phyloP scores from a whole-genome alignment of 2,888 invertebrate species.

The Dicranocentrus wangi region DNA sequence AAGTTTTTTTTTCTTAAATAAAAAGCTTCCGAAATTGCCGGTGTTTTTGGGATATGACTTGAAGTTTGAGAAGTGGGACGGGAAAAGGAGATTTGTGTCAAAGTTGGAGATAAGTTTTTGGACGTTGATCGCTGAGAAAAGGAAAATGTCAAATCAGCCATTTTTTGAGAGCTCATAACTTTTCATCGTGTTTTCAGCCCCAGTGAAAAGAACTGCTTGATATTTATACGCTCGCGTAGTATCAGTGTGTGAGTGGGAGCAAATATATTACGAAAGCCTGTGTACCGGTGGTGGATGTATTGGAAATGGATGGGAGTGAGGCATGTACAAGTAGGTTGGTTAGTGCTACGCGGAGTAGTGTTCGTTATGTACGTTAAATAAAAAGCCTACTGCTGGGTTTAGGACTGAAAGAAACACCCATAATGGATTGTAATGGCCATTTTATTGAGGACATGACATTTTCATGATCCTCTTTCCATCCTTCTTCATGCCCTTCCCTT shows the following conservation, averaged over 20 bases:
- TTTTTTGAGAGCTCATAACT: slow-evolving; percentile 56
- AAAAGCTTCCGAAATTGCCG: no score
- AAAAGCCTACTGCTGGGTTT: slow-evolving; percentile 25
- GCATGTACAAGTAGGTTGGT: no score
- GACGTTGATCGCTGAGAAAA: slow-evolving; percentile 25
- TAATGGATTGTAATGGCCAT: slow-evolving; percentile 55
- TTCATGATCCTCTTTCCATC: slow-evolving; percentile 52
- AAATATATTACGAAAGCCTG: no score
- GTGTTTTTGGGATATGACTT: no score
- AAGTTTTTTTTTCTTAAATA: no score
- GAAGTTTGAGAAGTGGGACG: no score
- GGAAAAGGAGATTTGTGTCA: no score
- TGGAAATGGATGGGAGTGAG: not conserved
- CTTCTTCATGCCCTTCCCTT: slow-evolving; percentile 32
- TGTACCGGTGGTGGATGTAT: not conserved
- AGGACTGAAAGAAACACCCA: slow-evolving; percentile 39
- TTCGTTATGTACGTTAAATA: slow-evolving; percentile 11
- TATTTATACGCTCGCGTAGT: not conserved
- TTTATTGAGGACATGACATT: slow-evolving; percentile 58
- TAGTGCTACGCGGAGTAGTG: slow-evolving; percentile 33
- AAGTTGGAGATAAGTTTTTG: slow-evolving; percentile 4
- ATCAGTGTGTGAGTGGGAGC: no score
- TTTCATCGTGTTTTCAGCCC: slow-evolving; percentile 39
- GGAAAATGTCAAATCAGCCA: slow-evolving; percentile 57
- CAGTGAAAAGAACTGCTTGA: slow-evolving; percentile 8